Conservation (phyloP, 2,888 invertebrate species). For the Byasa hedistus region DNA sequence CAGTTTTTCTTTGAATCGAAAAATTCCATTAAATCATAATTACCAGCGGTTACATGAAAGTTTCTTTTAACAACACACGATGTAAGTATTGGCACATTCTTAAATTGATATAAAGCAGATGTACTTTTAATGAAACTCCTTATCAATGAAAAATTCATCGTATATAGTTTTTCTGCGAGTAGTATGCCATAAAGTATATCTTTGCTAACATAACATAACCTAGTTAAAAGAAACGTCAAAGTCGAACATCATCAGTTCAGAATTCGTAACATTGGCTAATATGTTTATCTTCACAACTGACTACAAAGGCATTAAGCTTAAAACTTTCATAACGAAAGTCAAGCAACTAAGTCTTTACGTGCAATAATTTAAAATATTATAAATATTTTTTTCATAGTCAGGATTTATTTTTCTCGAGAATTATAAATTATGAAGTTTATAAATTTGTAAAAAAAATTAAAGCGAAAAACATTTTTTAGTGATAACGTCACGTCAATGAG, state of each 20-base stretch:
- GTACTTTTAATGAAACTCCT: slow-evolving; percentile 44
- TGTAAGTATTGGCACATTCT: slow-evolving; percentile 42
- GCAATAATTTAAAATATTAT: too few relatives aligned
- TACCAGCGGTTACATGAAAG: slow-evolving; percentile 62
- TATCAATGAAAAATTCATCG: slow-evolving; percentile 44
- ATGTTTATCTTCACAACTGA: too few relatives aligned
- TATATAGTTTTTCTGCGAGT: slow-evolving; percentile 5
- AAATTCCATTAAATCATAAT: slow-evolving; percentile 88
- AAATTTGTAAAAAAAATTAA: too few relatives aligned
- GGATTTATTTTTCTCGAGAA: too few relatives aligned
- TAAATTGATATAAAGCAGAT: slow-evolving; percentile 42
- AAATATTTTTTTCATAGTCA: too few relatives aligned
- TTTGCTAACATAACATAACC: background rate
- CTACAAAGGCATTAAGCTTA: too few relatives aligned
- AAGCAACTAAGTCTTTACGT: too few relatives aligned
- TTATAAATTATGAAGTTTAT: too few relatives aligned
- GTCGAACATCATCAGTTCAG: background rate
- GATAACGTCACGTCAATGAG: too few relatives aligned
- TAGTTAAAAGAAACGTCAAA: background rate
- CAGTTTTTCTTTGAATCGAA: slow-evolving; percentile 93
- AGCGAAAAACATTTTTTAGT: too few relatives aligned
- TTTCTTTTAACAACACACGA: slow-evolving; percentile 27
- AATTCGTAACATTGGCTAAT: too few relatives aligned
- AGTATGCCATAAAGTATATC: background rate
- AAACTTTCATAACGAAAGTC: too few relatives aligned